Evolutionary conservation across 2,113 vertebrate genomes (phyloP).

Genomic region (Ochotona curzoniae): DNA sequence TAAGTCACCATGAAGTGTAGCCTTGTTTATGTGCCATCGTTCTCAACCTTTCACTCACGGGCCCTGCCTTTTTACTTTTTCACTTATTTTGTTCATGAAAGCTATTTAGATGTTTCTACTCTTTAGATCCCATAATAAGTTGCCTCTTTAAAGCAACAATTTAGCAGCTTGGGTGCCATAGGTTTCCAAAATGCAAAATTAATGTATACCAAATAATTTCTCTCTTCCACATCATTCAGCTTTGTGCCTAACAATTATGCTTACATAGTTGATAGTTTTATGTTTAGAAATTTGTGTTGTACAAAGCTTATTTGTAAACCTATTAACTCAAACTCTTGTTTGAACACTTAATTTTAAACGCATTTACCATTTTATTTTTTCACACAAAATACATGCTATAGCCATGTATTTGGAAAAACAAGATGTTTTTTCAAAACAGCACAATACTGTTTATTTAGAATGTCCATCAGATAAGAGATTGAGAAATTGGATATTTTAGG

Average conservation of each 20-base stretch:
- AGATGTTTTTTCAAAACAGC: too few species aligned
- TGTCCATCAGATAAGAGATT: too few species aligned
- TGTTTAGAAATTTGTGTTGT: not conserved
- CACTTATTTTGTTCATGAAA: not conserved
- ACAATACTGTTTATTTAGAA: too few species aligned
- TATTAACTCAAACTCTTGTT: too few species aligned
- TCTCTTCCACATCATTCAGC: not conserved
- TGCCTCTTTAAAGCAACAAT: not conserved
- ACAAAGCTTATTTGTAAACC: too few species aligned
- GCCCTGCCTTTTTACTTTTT: not conserved
- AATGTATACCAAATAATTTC: not conserved
- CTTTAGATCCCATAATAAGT: not conserved
- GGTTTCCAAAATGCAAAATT: not conserved
- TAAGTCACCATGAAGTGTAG: not conserved
- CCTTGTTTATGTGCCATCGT: not conserved
- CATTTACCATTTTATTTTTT: too few species aligned
- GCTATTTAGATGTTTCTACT: not conserved
- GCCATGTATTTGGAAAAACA: too few species aligned
- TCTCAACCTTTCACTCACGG: not conserved
- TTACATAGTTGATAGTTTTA: not conserved
- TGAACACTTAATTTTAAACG: too few species aligned
- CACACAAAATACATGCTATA: too few species aligned
- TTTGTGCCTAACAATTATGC: not conserved
- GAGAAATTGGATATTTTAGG: too few species aligned
- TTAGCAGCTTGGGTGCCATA: not conserved